Evolutionary conservation across 2,113 vertebrate species (phyloP), one percentile per base, ranked within the genome.

Genomic region (Apodemus speciosus): DNA sequence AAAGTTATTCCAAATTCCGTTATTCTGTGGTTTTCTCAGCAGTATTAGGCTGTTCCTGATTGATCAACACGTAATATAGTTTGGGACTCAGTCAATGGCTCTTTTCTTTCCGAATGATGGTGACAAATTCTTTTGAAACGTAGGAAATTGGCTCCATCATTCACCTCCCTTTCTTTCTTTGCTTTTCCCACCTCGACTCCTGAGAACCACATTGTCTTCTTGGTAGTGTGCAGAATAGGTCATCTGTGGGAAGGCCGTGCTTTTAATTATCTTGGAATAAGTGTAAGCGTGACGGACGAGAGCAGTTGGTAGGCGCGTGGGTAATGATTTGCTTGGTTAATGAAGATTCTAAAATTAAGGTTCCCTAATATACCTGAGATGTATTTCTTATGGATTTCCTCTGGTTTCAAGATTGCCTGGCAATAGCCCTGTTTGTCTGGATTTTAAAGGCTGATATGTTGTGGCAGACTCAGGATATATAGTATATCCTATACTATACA

Each of bases 1-100:
- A 64, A 95, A 80, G 91, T 96, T 94, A 92, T 97, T 98, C 80
- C 87, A 93, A 96, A 90, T 32, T 91, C 93, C 96, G 91, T 77
- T 91, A 79, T 92, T 96, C 9, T n/a, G 88, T 97, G 95, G 30
- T 90, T 91, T 95, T 69, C 40, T 96, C 96, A 13, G 38, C 88
- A 66, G 66, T 79, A 43, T 90, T 93, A 84, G 88, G 93, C 85
- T 94, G 32, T 85, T 96, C 95, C 90, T 96, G 92, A 84, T 92
- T 89, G 89, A 93, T 98, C 97, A 92, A 95, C 77, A 84, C 0
- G 15, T 95, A 93, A 94, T 93, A 87, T 90, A 94, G 62, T 71
- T 96, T 97, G 94, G 88, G 81, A 93, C 92, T 40, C 51, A 30
- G 15, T 90, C 95, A 92, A 85, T 96, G 43, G 43, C 25, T 89